Evolutionary conservation across 2,888 invertebrate genomes (phyloP), one percentile per base, ranked within the genome.

Genomic region (Sylvicola fuscatus): DNA sequence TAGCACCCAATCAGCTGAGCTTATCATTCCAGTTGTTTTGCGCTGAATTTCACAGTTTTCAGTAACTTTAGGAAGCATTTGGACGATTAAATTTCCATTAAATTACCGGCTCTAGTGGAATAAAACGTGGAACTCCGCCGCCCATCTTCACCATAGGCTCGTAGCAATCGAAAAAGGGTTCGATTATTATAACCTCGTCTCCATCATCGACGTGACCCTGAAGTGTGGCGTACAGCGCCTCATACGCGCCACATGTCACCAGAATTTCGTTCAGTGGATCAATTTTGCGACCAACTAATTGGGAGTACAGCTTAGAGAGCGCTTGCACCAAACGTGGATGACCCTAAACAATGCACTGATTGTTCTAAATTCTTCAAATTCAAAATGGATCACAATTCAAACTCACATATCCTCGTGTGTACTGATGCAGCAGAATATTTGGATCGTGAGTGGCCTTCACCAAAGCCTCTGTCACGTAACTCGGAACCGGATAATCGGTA

Each of bases 91-190:
- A 29, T 21, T 14, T 29, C 12, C 2, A 12, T 17, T 17, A 33
- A 58, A 65, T 68, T 60, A 83, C 82, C 39, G 83, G 77, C 56
- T 77, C 69, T 14, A 98, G 62, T 0, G 95, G 77, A 43, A 97
- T 82, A 52, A 82, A 95, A 41, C 70, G 77, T 1, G 90, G 78
- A 13, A 70, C 62, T 1, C 93, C 98, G 2, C 89, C 86, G 2
- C 90, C 89, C 46, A 75, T 72, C 44, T 65, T 69, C 11, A 93
- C 81, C 83, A 97, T 92, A 2, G 92, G 90, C 44, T 82, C 86
- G 50, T 99, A 98, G 52, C 95, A 97, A 58, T 98, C 98, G 53
- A 92, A 99, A 60, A 79, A 97, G 0, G 98, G 98, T 54, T 98
- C 98, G 43, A 98, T 90, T 15, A 98, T 84, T 40, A 97, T 90